These are phyloP conservation scores for Petrolisthes manimaculis DNA, from an alignment of 2,888 invertebrate species.

Conservation along the genomic window DNA sequence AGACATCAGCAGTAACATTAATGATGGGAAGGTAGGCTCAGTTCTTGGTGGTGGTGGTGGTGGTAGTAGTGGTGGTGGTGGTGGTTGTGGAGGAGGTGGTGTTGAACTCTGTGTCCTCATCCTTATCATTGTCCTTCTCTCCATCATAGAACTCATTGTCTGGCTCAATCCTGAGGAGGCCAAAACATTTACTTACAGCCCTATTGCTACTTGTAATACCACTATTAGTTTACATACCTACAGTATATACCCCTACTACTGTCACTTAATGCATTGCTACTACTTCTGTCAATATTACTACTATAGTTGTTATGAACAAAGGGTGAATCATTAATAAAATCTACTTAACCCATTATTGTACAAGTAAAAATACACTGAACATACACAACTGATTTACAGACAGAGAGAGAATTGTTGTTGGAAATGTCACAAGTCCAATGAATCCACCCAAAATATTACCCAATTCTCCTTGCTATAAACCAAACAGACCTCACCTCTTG, in stretches of 20 bases:
- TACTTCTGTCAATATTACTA: too few relatives aligned
- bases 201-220: too few relatives aligned
- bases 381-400: too few relatives aligned
- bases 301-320: too few relatives aligned
- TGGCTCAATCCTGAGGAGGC: slow-evolving; percentile 75
- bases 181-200: neutral
- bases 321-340: too few relatives aligned
- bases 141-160: slow-evolving; percentile 91
- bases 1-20: neutral
- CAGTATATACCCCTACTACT: too few relatives aligned
- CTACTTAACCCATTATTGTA: too few relatives aligned
- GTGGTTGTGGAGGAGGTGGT: slow-evolving; percentile 18
- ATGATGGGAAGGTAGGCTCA: neutral
- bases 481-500: slow-evolving; percentile 72
- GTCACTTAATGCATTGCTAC: too few relatives aligned
- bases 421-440: too few relatives aligned
- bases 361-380: too few relatives aligned
- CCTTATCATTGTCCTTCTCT: slow-evolving; percentile 88
- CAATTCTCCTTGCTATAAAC: neutral
- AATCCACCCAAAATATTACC: neutral
- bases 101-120: slow-evolving; percentile 68
- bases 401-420: too few relatives aligned
- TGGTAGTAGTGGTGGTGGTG: slow-evolving; percentile 15
- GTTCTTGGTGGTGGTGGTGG: slow-evolving; percentile 33
- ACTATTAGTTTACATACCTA: too few relatives aligned